Base-by-base conservation (phyloP, 37 sponge, comb jelly and placozoan species). In the Hexactinellida sp. region DNA sequence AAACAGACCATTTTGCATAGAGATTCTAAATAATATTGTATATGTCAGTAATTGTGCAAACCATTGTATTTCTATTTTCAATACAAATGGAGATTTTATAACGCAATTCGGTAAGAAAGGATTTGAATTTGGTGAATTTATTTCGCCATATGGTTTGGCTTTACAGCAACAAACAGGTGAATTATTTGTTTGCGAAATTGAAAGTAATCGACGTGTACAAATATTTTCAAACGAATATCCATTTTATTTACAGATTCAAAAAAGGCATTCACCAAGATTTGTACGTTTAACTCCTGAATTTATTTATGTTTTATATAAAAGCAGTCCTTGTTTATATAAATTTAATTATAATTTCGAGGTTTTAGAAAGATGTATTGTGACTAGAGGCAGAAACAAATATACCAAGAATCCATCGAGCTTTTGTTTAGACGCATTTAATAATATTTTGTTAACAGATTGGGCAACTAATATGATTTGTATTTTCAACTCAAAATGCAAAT, bases 21-120 rank as follows among this genome's bases (percentile, higher is more conserved):
- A 7, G 5, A 63, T 63, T 63, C 13, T 5, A 21, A 63, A 28
- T 28, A 63, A 28, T 63, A 10, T 63, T 23, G 76, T 63, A 25
- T 63, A 63, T n/a, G 76, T 63, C 13, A 63, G 76, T 23, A 63
- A 63, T n/a, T n/a, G 76, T 63, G 34, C 21, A 32, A 7, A 10
- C 3, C 25, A 63, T 63, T 63, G 76, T 63, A 63, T 63, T 25
- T 63, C 76, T 32, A n/a, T 63, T 21, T 63, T 63, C 34, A 63
- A 63, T 63, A 25, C 30, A n/a, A 28, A 63, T 32, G 76, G 76
- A 63, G 25, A n/a, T n/a, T 63, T 63, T 23, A 3, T 63, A 1
- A 63, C 76, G 13, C 19, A 63, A 63, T 63, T 63, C 76, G 76
- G 76, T 21, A n/a, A 63, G 30, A n/a, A 63, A 63, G 76, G 76